phyloP scores from a whole-genome alignment of 2,888 invertebrate genomes.

The Drosophila tripunctata region DNA sequence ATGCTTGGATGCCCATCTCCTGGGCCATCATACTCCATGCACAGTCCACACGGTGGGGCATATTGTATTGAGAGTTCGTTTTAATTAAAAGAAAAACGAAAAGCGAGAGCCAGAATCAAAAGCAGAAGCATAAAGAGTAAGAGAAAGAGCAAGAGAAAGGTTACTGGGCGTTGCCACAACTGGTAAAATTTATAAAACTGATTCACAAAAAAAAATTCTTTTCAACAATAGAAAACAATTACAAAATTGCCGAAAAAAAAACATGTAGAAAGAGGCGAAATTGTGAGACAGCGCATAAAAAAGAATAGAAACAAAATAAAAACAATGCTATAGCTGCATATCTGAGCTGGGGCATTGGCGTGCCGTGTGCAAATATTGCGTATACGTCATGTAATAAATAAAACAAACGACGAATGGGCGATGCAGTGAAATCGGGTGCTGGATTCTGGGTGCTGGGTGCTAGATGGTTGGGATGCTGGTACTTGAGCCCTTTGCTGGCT shows the following conservation, averaged over 20 bases:
- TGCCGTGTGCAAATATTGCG: conserved; percentile 62
- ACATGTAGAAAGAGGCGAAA: conserved; percentile 7
- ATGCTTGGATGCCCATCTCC: conserved; percentile 32
- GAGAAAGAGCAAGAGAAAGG: conserved; percentile 41
- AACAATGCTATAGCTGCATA: conserved; percentile 67
- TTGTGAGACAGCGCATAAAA: conserved; percentile 15
- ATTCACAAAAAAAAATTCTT: conserved; percentile 78
- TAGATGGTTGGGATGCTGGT: conserved; percentile 8
- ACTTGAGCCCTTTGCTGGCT: conserved; percentile 60
- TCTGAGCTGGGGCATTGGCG: conserved; percentile 40
- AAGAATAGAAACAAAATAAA: conserved; percentile 30
- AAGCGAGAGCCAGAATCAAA: conserved; percentile 27
- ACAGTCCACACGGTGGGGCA: conserved; percentile 42
- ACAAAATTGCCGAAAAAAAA: conserved; percentile 57
- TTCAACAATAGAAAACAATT: conserved; percentile 68
- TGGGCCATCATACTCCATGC: conserved; percentile 5
- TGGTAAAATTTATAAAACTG: conserved; percentile 67
- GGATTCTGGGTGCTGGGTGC: not conserved
- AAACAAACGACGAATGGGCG: conserved; percentile 43
- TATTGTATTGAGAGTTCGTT: conserved; percentile 79
- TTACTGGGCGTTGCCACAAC: conserved; percentile 58
- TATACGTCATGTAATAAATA: conserved; percentile 77
- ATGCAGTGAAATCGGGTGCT: conserved; percentile 39
- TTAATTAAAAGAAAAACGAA: conserved; percentile 73
- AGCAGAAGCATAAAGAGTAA: too few species aligned